These are phyloP conservation scores for Xestia sexstrigata DNA, from an alignment of 2,888 invertebrate genomes.

Conservation along the genomic window DNA sequence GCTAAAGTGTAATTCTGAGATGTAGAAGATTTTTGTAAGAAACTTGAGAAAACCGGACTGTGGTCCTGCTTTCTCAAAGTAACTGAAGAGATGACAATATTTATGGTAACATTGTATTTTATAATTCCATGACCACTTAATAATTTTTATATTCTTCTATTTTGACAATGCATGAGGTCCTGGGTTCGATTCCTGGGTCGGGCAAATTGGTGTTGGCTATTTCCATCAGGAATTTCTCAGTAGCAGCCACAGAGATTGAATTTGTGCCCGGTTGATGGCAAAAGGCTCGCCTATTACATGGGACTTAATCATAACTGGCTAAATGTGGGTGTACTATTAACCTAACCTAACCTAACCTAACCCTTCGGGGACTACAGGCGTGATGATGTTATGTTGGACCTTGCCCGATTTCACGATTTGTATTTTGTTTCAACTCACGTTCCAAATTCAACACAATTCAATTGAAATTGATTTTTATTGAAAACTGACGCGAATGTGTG, in stretches of 20 bases:
- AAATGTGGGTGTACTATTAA: too few relatives aligned
- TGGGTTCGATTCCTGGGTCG: too few relatives aligned
- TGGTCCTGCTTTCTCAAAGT: not conserved
- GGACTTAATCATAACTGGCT: too few relatives aligned
- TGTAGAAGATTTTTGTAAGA: not conserved
- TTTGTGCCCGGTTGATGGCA: too few relatives aligned
- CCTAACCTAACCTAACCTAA: too few relatives aligned
- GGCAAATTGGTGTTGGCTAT: too few relatives aligned
- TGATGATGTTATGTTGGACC: too few relatives aligned
- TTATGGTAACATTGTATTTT: not conserved
- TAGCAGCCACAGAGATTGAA: too few relatives aligned
- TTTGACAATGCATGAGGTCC: not conserved
- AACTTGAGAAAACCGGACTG: not conserved
- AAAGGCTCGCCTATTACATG: too few relatives aligned
- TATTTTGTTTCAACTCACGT: not conserved
- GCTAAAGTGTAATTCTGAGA: constrained; percentile 21
- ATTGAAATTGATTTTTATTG: constrained; percentile 9
- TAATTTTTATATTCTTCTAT: constrained; percentile 1
- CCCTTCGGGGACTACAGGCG: too few relatives aligned
- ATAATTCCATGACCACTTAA: not conserved
- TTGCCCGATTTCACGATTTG: not conserved
- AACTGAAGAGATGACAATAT: not conserved
- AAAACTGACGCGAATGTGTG: not conserved
- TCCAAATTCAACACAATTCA: constrained; percentile 7
- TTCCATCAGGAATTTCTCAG: too few relatives aligned